Conservation (phyloP, 1,140 invertebrate species). For the Ridgeia piscesae region DNA sequence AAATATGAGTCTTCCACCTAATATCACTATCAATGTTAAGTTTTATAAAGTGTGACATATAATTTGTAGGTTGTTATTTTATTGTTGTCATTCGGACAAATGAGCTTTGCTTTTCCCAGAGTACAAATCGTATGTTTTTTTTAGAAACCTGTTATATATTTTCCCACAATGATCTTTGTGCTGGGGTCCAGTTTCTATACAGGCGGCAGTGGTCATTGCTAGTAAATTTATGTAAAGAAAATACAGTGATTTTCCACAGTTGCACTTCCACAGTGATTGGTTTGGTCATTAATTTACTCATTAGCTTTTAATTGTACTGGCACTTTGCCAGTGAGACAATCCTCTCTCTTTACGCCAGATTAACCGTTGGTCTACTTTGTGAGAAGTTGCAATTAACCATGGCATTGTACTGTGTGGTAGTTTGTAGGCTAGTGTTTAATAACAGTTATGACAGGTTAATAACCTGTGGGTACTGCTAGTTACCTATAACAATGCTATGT, state of each 20-base stretch:
- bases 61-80: no score
- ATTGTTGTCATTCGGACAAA: no score
- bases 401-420: background rate
- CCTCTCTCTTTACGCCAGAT: background rate
- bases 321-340: background rate
- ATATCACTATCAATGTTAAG: no score
- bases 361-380: background rate
- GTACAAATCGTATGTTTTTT: no score
- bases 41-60: no score
- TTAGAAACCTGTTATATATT: no score
- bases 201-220: background rate
- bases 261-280: background rate
- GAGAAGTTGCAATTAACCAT: background rate
- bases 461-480: background rate
- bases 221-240: background rate
- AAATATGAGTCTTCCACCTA: no score
- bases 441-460: background rate
- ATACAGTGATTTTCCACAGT: background rate
- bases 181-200: background rate
- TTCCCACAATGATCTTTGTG: no score
- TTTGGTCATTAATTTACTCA: background rate
- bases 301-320: background rate
- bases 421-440: background rate
- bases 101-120: no score
- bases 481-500: background rate